These are phyloP conservation scores for Tribolium freemani DNA, from an alignment of 2,888 invertebrate species.

Conservation along the genomic window DNA sequence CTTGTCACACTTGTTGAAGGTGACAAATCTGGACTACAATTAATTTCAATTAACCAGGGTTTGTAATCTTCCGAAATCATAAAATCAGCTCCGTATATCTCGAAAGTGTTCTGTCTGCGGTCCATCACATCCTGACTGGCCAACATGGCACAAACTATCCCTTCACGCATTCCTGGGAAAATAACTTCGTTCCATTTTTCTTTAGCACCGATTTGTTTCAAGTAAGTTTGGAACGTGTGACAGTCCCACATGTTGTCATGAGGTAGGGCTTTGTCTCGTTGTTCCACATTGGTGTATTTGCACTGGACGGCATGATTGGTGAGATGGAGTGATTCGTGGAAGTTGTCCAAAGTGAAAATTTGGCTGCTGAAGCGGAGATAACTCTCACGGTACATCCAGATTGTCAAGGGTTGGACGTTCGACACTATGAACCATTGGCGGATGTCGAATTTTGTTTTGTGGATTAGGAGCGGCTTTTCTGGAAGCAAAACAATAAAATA, in stretches of 20 bases:
- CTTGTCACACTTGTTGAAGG: conserved; percentile 93
- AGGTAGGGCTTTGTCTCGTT: conserved; percentile 83
- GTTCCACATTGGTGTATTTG: conserved; percentile 80
- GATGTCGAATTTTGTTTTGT: conserved; percentile 95
- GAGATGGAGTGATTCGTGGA: conserved; percentile 93
- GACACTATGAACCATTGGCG: conserved; percentile 96
- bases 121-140: conserved; percentile 91
- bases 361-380: conserved; percentile 94
- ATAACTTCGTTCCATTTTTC: conserved; percentile 88
- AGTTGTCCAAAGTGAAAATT: conserved; percentile 87
- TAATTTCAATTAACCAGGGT: conserved; percentile 96
- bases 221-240: conserved; percentile 78
- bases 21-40: conserved; percentile 93
- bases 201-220: conserved; percentile 80
- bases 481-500: no score
- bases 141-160: conserved; percentile 82
- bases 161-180: conserved; percentile 77
- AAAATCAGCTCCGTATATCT: conserved; percentile 95
- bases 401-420: conserved; percentile 88
- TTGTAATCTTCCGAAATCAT: conserved; percentile 90
- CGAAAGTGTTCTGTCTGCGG: conserved; percentile 86
- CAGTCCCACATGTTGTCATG: conserved; percentile 97
- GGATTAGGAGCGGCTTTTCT: conserved; percentile 91
- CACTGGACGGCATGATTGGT: conserved; percentile 95
- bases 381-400: conserved; percentile 95